Evolutionary conservation across 2,888 invertebrate species (phyloP).

Genomic region (Beris morrisii): DNA sequence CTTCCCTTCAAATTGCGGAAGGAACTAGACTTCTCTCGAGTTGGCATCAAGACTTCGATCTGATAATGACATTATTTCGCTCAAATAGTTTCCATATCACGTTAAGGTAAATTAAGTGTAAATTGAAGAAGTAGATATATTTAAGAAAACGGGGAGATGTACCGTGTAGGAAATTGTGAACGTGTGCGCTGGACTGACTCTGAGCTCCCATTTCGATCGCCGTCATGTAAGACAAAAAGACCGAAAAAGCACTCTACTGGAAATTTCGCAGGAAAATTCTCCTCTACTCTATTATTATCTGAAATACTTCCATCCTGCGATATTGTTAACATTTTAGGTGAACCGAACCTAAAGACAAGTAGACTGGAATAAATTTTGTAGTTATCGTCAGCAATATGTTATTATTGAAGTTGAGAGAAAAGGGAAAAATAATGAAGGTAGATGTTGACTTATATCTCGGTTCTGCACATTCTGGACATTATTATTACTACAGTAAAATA

Average conservation of each 20-base stretch:
- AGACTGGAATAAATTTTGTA: constrained; percentile 6
- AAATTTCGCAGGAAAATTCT: constrained; percentile 14
- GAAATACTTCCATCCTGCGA: not conserved
- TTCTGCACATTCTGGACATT: no score
- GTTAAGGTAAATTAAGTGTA: constrained; percentile 4
- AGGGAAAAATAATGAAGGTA: no score
- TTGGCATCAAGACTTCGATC: not conserved
- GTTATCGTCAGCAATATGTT: constrained; percentile 6
- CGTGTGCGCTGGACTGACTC: no score
- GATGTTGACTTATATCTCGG: no score
- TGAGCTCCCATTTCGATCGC: no score
- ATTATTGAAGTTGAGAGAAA: no score
- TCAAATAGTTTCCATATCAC: not conserved
- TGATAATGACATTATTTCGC: constrained; percentile 11
- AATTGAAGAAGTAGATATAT: not conserved
- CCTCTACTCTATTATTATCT: not conserved
- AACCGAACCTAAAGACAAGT: constrained; percentile 5
- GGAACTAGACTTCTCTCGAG: no score
- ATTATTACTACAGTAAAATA: no score
- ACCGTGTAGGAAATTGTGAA: no score
- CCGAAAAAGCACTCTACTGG: constrained; percentile 17
- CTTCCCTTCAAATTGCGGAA: no score
- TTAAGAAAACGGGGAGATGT: no score
- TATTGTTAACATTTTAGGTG: constrained; percentile 11
- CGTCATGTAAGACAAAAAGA: constrained; percentile 1